These are phyloP conservation scores for Tenthredo scrophulariae DNA, from an alignment of 2,888 invertebrate genomes.

Conservation along the genomic window DNA sequence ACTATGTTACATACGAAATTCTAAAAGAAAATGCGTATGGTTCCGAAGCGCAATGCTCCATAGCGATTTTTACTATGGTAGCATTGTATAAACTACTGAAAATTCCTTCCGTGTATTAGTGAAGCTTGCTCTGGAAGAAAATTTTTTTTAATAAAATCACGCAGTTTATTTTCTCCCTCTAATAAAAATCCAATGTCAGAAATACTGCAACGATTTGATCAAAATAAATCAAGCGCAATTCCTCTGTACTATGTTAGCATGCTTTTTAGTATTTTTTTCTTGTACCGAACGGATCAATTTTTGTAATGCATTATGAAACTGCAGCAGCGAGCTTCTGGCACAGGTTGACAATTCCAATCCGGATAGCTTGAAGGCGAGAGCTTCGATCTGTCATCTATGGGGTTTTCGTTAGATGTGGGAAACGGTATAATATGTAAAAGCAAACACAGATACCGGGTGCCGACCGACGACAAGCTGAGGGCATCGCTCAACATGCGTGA, in stretches of 20 bases:
- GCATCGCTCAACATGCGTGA: constrained; percentile 61
- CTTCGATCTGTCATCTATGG: constrained; percentile 51
- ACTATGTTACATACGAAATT: too few relatives aligned
- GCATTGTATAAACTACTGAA: too few relatives aligned
- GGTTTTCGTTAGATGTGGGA: constrained; percentile 20
- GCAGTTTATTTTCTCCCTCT: not conserved
- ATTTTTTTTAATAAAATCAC: not conserved
- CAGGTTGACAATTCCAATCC: constrained; percentile 19
- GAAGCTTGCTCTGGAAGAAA: not conserved
- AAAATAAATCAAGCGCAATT: not conserved
- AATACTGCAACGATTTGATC: not conserved
- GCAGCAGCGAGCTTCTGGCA: not conserved
- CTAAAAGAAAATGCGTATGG: too few relatives aligned
- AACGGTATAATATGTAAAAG: constrained; percentile 42
- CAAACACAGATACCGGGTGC: constrained; percentile 54
- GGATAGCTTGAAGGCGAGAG: constrained; percentile 16
- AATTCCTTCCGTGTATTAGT: too few relatives aligned
- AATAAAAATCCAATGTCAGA: not conserved
- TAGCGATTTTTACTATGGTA: too few relatives aligned
- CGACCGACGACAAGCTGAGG: constrained; percentile 52
- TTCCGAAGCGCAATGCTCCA: too few relatives aligned
- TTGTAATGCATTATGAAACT: not conserved
- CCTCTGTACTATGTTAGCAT: too few relatives aligned
- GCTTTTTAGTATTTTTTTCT: not conserved
- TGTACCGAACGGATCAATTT: not conserved